These are phyloP conservation scores for Platichthys stellatus DNA, from an alignment of 2,113 vertebrate genomes.

Conservation along the genomic window DNA sequence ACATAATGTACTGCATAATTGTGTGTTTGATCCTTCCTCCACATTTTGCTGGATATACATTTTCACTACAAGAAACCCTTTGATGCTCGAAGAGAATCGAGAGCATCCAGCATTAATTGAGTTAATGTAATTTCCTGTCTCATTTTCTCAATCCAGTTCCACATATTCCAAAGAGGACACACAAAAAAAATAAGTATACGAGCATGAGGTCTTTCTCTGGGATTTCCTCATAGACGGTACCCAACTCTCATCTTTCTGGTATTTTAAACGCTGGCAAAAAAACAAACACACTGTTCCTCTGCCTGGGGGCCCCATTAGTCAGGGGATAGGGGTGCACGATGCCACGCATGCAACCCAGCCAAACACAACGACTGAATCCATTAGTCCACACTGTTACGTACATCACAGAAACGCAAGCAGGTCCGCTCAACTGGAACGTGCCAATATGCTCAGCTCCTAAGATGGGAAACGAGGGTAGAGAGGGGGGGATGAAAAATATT, in stretches of 20 bases:
- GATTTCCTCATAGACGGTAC: conserved; percentile 41
- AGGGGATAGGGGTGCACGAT: conserved; percentile 79
- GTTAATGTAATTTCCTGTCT: conserved; percentile 19
- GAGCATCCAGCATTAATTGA: conserved; percentile 34
- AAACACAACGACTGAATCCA: conserved; percentile 85
- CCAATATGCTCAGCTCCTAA: conserved; percentile 80
- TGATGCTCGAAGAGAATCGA: conserved; percentile 17
- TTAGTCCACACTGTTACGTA: conserved; percentile 87
- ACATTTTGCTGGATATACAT: conserved; percentile 28
- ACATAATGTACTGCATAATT: conserved; percentile 33
- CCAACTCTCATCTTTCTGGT: conserved; percentile 2
- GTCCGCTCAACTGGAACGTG: conserved; percentile 84
- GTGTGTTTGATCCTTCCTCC: conserved; percentile 10
- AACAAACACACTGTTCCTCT: conserved; percentile 24
- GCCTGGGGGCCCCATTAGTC: conserved; percentile 83
- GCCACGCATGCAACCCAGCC: conserved; percentile 73
- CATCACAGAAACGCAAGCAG: conserved; percentile 78
- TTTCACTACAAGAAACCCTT: conserved; percentile 29
- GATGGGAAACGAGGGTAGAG: conserved; percentile 33
- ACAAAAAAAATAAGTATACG: background rate
- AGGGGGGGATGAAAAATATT: conserved; percentile 5
- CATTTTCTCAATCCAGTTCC: conserved; percentile 15
- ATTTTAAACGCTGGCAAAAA: conserved; percentile 23
- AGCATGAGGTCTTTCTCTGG: conserved; percentile 34
- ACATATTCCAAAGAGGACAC: conserved; percentile 3